Evolutionary conservation across 1,140 invertebrate species (phyloP).

Genomic region (Oscheius sp.): DNA sequence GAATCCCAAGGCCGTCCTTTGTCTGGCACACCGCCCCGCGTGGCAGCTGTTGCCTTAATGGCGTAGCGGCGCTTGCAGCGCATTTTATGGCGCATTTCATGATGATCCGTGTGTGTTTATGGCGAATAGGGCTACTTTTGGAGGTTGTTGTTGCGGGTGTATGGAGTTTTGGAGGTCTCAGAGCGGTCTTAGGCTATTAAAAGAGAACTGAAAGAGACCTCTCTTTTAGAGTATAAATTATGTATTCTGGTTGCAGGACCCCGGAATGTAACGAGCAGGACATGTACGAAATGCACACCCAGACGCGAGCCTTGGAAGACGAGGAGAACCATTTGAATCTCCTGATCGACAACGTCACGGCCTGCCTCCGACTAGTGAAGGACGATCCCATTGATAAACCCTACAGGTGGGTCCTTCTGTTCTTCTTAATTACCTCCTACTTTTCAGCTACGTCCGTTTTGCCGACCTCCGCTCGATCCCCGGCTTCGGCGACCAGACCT

Average conservation of each 20-base stretch:
- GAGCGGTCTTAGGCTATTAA: too few relatives aligned
- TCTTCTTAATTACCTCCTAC: constrained; percentile 3
- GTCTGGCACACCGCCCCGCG: too few relatives aligned
- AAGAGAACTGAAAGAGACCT: too few relatives aligned
- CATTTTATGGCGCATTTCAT: too few relatives aligned
- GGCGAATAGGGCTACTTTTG: too few relatives aligned
- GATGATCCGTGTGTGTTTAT: too few relatives aligned
- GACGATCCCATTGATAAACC: constrained; percentile 55
- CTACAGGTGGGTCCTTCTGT: constrained; percentile 42
- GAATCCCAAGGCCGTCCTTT: not conserved
- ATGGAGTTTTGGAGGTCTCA: too few relatives aligned
- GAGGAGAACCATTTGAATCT: constrained; percentile 44
- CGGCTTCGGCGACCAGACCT: constrained; percentile 44
- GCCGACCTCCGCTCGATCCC: constrained; percentile 46
- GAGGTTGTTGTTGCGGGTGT: too few relatives aligned
- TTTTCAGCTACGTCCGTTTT: constrained; percentile 51
- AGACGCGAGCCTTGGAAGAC: constrained; percentile 40
- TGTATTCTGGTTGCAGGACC: constrained; percentile 35
- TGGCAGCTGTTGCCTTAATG: too few relatives aligned
- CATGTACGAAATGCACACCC: constrained; percentile 35
- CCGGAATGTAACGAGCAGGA: constrained; percentile 40
- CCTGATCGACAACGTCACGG: constrained; percentile 38
- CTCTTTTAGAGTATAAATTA: too few relatives aligned
- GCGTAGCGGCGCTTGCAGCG: too few relatives aligned
- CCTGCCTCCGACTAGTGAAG: constrained; percentile 45